Evolutionary conservation across 2,888 invertebrate species (phyloP).

Genomic region (Carterocephalus palaemon): DNA sequence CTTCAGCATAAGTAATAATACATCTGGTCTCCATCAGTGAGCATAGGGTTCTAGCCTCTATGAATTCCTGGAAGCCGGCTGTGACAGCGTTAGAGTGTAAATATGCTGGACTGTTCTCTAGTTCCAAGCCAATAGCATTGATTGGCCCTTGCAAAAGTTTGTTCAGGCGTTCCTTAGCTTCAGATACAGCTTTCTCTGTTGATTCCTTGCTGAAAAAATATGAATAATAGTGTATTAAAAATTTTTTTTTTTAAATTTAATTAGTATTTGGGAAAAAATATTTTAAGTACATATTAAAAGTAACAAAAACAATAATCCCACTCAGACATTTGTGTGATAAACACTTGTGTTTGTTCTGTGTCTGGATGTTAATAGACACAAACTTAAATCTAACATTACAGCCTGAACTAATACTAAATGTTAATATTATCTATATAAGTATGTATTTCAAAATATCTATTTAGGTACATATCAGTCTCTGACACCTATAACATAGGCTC

Average conservation of each 20-base stretch:
- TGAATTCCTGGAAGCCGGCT: constrained; percentile 85
- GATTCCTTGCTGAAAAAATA: constrained; percentile 54
- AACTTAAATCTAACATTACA: too few species aligned
- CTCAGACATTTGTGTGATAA: too few species aligned
- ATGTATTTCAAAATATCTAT: too few species aligned
- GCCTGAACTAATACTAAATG: too few species aligned
- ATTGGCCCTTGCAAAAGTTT: constrained; percentile 78
- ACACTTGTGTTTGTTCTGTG: too few species aligned
- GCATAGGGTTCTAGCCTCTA: constrained; percentile 90
- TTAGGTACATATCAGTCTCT: too few species aligned
- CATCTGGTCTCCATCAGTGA: constrained; percentile 81
- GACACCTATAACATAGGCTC: too few species aligned
- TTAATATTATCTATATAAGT: too few species aligned
- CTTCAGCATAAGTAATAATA: constrained; percentile 80
- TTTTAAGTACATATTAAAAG: too few species aligned
- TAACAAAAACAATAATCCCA: too few species aligned
- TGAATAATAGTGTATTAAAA: constrained; percentile 1
- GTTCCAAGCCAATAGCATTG: constrained; percentile 83
- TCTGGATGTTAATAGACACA: too few species aligned
- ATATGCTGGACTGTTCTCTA: constrained; percentile 83
- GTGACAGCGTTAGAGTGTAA: constrained; percentile 61
- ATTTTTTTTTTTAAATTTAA: constrained; percentile 3
- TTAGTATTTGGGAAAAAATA: too few species aligned
- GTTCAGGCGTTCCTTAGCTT: constrained; percentile 82
- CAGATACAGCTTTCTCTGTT: constrained; percentile 47